Evolutionary conservation across 2,113 vertebrate genomes (phyloP), one percentile per base, ranked within the genome.

Genomic region (Turnix velox): DNA sequence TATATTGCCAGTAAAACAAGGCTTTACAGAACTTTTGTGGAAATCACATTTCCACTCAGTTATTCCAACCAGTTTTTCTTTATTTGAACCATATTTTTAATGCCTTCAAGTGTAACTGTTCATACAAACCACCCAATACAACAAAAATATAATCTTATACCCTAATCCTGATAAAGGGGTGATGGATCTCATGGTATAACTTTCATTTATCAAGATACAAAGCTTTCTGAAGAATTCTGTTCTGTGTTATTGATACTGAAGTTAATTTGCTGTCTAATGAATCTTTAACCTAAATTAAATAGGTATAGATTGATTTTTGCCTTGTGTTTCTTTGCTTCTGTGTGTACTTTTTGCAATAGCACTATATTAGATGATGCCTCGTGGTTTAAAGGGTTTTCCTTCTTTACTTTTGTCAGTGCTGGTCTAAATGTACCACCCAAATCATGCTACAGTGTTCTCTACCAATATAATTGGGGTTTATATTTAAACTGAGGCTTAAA

Each of bases 1-100:
- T 90, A 18, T 73, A 76, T 66, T 90, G 85, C 79, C 37, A 66
- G 45, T 95, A 87, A 93, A 95, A 73, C 18, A 85, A 63, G 57
- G 23, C 63, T 90, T 93, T 88, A 80, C 43, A 46, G 76, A 91
- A 94, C 49, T 92, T 91, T 7, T 45, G 68, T 82, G 75, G 74
- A 87, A 95, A 76, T 85, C 10, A 10, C 54, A 43, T 39, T 82
- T 89, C 54, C 62, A 49, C 33, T 83, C n/a, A 81, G 81, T 72
- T 35, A 76, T 87, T 95, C 46, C 68, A 69, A 40, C 11, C 66
- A 54, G 15, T 46, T 66, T 84, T 74, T 66, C 9, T 82, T 78
- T 61, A 35, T 90, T 88, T 87, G 63, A 7, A 19, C 31, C 18
- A 2, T 66, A 39, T 51, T 54, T 68, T 62, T 27, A 30, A 16